Evolutionary conservation across 2,113 vertebrate species (phyloP).

Genomic region (Nothocercus nigrocapillus): DNA sequence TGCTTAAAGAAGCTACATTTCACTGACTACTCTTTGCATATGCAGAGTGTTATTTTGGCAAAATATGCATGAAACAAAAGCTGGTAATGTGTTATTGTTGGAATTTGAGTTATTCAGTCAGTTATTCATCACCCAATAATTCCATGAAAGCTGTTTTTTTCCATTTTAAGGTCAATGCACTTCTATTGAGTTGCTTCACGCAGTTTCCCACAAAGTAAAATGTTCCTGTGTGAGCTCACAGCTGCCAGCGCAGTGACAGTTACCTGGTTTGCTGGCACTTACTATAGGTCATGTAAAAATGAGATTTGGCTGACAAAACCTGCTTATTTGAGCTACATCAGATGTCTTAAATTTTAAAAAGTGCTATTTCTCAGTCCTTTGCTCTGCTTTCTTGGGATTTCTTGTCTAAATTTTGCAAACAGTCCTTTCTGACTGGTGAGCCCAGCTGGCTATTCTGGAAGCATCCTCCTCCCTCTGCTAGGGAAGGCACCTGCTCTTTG

Average conservation of each 20-base stretch:
- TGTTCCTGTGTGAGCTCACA: constrained; percentile 35
- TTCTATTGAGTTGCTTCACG: constrained; percentile 40
- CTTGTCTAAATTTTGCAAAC: background rate
- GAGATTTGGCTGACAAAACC: background rate
- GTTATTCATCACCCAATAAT: constrained; percentile 47
- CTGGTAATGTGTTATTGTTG: constrained; percentile 49
- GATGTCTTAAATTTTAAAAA: background rate
- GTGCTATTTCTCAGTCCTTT: background rate
- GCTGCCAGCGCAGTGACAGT: background rate
- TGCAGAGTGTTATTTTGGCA: constrained; percentile 25
- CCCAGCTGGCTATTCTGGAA: background rate
- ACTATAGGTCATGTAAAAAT: background rate
- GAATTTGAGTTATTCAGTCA: constrained; percentile 9
- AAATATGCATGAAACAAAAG: background rate
- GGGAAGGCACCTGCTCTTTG: background rate
- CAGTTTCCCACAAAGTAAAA: constrained; percentile 34
- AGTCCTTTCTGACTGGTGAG: background rate
- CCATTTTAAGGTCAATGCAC: background rate
- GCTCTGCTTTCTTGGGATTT: background rate
- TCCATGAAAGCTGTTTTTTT: constrained; percentile 44
- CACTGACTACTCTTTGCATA: background rate
- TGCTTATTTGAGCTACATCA: background rate
- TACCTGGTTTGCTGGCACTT: background rate
- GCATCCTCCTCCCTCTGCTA: background rate
- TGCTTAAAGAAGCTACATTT: background rate